Base-by-base conservation (phyloP, 2,888 invertebrate species). In the Micoletzkya japonica region DNA sequence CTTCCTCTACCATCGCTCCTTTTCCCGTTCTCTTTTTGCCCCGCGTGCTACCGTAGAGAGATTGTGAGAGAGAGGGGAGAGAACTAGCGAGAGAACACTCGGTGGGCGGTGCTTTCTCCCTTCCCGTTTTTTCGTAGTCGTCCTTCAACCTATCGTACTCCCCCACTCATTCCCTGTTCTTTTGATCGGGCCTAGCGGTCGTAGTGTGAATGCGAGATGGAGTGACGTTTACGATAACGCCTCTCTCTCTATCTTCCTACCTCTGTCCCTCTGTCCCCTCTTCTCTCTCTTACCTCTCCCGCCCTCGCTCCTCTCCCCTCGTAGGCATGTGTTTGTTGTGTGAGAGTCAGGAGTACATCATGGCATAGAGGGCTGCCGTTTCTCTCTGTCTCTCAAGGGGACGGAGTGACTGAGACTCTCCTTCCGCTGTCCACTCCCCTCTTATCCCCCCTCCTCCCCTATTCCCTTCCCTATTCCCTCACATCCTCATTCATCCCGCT, bases 231-330 rank as follows among this genome's bases (percentile, higher is more conserved):
- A n/a, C n/a, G n/a, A n/a, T n/a, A n/a, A n/a, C 17, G n/a, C n/a
- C 52, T n/a, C 4, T n/a, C 10, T 14, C 10, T 52, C 6, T 6
- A 52, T n/a, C 24, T 6, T 52, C 52, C 52, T n/a, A 6, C 24
- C 17, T n/a, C 52, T 6, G 52, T 52, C 24, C 6, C 24, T 7
- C 24, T 6, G n/a, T 57, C 57, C 17, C 57, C 10, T 17, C 1
- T n/a, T 32, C 57, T 57, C 56, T 28, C 56, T 28, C 56, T 56
- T 26, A 57, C 36, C 59, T n/a, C 59, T 59, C 6, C 52, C n/a
- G 14, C 24, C 52, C 4, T 24, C 52, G 6, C 52, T 52, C 24
- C 24, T 52, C 17, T 17, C 6, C 52, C 52, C 6, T 14, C 10
- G 17, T 7, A 39, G 39, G n/a, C n/a, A n/a, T n/a, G n/a, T n/a